A percentile compares a stretch with the other conserved stretches of the same genome.
phyloP scores from a whole-genome alignment of 2,888 invertebrate genomes.

The Dryomyza anilis region DNA sequence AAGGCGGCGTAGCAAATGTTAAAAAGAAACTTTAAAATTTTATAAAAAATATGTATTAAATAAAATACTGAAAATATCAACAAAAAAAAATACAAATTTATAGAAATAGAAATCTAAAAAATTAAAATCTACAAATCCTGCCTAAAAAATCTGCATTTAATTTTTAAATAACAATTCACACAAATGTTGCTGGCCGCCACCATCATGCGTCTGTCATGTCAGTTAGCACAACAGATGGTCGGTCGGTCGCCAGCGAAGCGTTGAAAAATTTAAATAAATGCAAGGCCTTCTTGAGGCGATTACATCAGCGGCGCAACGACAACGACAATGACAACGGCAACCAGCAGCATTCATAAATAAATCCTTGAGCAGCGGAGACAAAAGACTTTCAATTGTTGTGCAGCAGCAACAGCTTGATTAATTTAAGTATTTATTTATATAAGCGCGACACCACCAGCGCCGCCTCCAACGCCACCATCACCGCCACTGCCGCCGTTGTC shows the following conservation, averaged over 20 bases:
- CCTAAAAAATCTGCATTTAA: constrained; percentile 5
- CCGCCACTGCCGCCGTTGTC: too few species aligned
- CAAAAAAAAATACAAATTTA: not conserved
- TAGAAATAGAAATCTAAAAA: not conserved
- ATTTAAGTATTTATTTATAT: too few species aligned
- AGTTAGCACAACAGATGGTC: constrained; percentile 21
- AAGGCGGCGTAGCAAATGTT: too few species aligned
- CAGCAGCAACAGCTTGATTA: too few species aligned
- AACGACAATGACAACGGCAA: not conserved
- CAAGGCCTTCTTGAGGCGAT: constrained; percentile 16
- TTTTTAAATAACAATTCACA: too few species aligned
- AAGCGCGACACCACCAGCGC: not conserved
- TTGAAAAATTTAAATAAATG: constrained; percentile 20
- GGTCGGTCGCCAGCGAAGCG: not conserved
- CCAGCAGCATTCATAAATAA: not conserved
- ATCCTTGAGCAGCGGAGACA: constrained; percentile 16
- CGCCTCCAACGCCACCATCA: too few species aligned
- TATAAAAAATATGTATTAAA: too few species aligned
- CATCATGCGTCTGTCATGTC: too few species aligned
- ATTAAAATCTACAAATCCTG: not conserved
- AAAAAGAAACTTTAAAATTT: too few species aligned
- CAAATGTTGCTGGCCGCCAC: too few species aligned
- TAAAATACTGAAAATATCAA: too few species aligned
- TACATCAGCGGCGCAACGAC: constrained; percentile 12
- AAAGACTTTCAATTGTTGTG: constrained; percentile 21